Evolutionary conservation across 1,140 invertebrate species (phyloP).

Genomic region (Copidosoma floridanum): DNA sequence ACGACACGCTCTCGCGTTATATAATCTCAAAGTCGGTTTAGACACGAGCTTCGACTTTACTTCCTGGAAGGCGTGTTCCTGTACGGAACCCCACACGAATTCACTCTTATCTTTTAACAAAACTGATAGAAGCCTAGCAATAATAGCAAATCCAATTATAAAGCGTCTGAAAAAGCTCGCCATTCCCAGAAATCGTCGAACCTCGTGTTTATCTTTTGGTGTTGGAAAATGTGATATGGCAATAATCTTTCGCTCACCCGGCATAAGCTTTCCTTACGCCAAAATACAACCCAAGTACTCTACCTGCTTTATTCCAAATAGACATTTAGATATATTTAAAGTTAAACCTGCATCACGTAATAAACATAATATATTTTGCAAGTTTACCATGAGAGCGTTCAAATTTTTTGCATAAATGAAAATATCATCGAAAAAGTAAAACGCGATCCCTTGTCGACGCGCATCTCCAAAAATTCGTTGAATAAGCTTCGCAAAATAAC

Average conservation of each 20-base stretch:
- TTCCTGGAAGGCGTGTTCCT: neutral
- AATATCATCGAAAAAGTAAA: neutral
- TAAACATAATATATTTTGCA: constrained; percentile 27
- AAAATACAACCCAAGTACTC: constrained; percentile 33
- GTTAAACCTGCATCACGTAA: constrained; percentile 33
- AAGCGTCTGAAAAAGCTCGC: neutral
- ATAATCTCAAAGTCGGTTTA: neutral
- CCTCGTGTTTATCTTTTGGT: neutral
- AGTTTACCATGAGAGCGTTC: neutral
- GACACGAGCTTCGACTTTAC: neutral
- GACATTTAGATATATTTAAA: constrained; percentile 35
- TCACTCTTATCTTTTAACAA: neutral
- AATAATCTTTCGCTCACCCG: constrained; percentile 28
- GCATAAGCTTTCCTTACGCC: constrained; percentile 15
- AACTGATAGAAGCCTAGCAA: neutral
- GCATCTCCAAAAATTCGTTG: neutral
- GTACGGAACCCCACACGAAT: neutral
- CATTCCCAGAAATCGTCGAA: neutral
- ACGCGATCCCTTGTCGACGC: neutral
- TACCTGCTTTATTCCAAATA: constrained; percentile 32
- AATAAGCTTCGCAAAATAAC: neutral
- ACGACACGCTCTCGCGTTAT: neutral
- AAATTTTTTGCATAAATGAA: neutral
- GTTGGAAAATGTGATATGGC: constrained; percentile 12
- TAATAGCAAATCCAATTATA: constrained; percentile 2